Base-by-base conservation (phyloP, 2,888 invertebrate genomes). In the Odontothrips loti region DNA sequence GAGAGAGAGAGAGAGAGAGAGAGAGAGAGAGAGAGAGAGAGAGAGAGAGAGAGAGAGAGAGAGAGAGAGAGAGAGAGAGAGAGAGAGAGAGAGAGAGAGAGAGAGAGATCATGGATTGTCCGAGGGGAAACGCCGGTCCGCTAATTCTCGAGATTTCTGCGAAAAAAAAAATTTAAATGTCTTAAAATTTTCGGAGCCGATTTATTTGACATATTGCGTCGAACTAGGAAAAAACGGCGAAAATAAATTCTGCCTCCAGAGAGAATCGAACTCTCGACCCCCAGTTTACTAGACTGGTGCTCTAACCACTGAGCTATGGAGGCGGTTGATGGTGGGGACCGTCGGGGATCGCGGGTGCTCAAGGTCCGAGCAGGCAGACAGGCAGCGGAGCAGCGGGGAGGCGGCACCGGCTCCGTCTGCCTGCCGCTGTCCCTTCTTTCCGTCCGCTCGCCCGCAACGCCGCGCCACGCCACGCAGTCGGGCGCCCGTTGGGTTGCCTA, bases 301-400 rank as follows among this genome's bases (percentile, higher is more conserved):
- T 75, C 68, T 75, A 75, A 75, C 68, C 68, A 75, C 68, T 75
- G 68, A 75, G 68, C 68, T 75, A 75, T 75, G 68, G 68, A 75
- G 68, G 68, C 68, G 68, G 23, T 12, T 23, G 68, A 27, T 27
- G 27, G 10, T 6, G 0, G 68, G 6, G 23, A 12, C 27, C 11
- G 68, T 0, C 23, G 9, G 68, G 68, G 68, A 23, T 75, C 68
- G 12, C 23, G 68, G 23, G 3, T 75, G 68, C 23, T 75, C 68
- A 75, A 75, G 68, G 68, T 75, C 68, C 23, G 68, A 0, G 68
- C 11, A 23, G 68, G 27, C 68, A 10, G 23, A 11, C 23, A 23
- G 9, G 6, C 68, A 23, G 8, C 68, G 68, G 68, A 23, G 58
- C 51, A 51, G 58, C 17, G 58, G n/a, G 58, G 58, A 15, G 58